Evolutionary conservation across 1,140 invertebrate species (phyloP), one percentile per base, ranked within the genome.

Genomic region (Bombus sibiricus): DNA sequence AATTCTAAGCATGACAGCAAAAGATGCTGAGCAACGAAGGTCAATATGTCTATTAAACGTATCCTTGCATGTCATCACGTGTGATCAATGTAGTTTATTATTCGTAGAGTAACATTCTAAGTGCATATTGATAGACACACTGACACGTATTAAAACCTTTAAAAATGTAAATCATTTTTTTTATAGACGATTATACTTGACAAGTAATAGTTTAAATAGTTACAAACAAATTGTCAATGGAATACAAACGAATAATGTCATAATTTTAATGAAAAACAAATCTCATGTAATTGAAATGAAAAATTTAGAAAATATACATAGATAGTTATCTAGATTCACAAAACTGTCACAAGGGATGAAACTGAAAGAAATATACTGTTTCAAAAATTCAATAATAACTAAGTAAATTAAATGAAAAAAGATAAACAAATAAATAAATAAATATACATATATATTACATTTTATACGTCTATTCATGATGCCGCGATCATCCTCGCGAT

Each of bases 51-150:
- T 81, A 66, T 72, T 57, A 78, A 59, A 80, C 37, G 59, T 72
- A 93, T 93, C 91, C 92, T 94, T 91, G 91, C 92, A 91, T 93
- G 91, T 93, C 72, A 89, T 93, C 93, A 94, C 93, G 93, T 87
- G 77, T 90, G 84, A 90, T 75, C 88, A 81, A 91, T 85, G 87
- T 87, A 92, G 89, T 92, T 92, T 89, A 47, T 91, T 90, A 92
- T 90, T 89, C 89, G 71, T 62, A 69, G 78, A 90, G 82, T 82
- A 91, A 84, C 72, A 85, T 76, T 72, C 85, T 84, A 87, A 69
- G 71, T 79, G 86, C 76, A 85, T 85, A 82, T 68, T 83, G 74
- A 83, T 39, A 75, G 86, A 37, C 18, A 4, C 22, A 68, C 8
- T 34, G 32, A 86, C 69, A 79, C 32, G 47, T 81, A 47, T 78